Evolutionary conservation across 2,797 vertebrate genomes (phyloP), one percentile per base, ranked within the genome.

Genomic region (Rhynchonycteris naso): DNA sequence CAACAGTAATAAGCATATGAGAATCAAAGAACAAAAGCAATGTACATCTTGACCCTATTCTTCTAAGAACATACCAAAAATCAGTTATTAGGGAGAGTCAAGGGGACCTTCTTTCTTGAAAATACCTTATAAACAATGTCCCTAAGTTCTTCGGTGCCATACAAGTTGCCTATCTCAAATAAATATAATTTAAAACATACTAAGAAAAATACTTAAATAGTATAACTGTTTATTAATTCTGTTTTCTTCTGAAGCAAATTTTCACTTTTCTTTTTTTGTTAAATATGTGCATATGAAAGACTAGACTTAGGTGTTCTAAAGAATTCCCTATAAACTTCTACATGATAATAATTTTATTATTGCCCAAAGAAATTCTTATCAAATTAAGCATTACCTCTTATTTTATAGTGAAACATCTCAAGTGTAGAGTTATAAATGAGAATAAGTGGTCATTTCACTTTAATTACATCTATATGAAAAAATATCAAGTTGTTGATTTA

Each of bases 1-100:
- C 11, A 63, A 84, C 18, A 38, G 12, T 59, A 54, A 94, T 84
- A 90, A 92, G 47, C 65, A 75, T 30, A 79, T 79, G 33, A 83
- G 22, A 89, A 8, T 65, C 52, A 88, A 69, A 89, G n/a, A 94
- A 85, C 24, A 66, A 80, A 95, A 90, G 22, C 58, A 93, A 95
- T 14, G 21, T 8, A 83, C 13, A 58, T 15, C 15, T 43, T 79
- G 59, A 61, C 7, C 14, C 21, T 3, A 2, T 88, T 86, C 33
- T 86, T 91, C 35, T 47, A 43, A 47, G 15, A 81, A 24, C 19
- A 93, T 1, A 72, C 11, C 2, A 18, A 78, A 61, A 24, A 59
- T 69, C 13, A 50, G 4, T 63, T 43, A 65, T n/a, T 30, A 74
- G 8, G 72, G 30, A 81, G 13, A 61, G 11, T 9, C 1, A n/a